Evolutionary conservation across 1,140 invertebrate genomes (phyloP).

Genomic region (Scaptodrosophila lebanonensis): DNA sequence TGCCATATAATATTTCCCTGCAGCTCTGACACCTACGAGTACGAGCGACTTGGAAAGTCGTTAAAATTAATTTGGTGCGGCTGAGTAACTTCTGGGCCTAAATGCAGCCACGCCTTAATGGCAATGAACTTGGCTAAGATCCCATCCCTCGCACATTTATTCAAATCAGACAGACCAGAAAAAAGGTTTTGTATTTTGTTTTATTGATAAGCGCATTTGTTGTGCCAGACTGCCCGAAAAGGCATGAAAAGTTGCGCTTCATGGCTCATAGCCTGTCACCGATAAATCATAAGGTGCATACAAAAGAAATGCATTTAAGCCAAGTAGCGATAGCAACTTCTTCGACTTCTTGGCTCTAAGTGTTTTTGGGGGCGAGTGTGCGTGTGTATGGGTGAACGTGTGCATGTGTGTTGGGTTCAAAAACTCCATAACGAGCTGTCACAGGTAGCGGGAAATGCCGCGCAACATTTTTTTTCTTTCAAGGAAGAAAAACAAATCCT

Average conservation of each 20-base stretch:
- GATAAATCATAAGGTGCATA: conserved; percentile 56
- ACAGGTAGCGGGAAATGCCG: too few relatives aligned
- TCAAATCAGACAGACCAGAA: conserved; percentile 37
- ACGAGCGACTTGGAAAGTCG: too few relatives aligned
- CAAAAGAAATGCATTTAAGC: conserved; percentile 33
- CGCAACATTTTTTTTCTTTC: too few relatives aligned
- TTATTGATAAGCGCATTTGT: conserved; percentile 43
- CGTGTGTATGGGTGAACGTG: too few relatives aligned
- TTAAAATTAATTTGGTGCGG: conserved; percentile 16
- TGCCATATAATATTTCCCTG: too few relatives aligned
- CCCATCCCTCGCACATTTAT: conserved; percentile 41
- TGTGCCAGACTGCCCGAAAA: too few relatives aligned
- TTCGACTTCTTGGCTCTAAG: too few relatives aligned
- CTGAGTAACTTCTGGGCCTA: conserved; percentile 26
- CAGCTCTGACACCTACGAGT: too few relatives aligned
- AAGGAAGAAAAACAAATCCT: conserved; percentile 28
- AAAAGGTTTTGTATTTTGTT: conserved; percentile 19
- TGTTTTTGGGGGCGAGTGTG: too few relatives aligned
- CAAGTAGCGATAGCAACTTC: neutral
- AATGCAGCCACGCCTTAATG: conserved; percentile 26
- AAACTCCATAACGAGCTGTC: too few relatives aligned
- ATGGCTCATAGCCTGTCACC: conserved; percentile 30
- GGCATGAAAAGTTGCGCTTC: conserved; percentile 42
- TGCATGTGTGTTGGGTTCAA: too few relatives aligned
- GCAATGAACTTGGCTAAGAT: conserved; percentile 46